phyloP scores from a whole-genome alignment of 2,113 vertebrate genomes.

The Porphyrio hochstetteri region DNA sequence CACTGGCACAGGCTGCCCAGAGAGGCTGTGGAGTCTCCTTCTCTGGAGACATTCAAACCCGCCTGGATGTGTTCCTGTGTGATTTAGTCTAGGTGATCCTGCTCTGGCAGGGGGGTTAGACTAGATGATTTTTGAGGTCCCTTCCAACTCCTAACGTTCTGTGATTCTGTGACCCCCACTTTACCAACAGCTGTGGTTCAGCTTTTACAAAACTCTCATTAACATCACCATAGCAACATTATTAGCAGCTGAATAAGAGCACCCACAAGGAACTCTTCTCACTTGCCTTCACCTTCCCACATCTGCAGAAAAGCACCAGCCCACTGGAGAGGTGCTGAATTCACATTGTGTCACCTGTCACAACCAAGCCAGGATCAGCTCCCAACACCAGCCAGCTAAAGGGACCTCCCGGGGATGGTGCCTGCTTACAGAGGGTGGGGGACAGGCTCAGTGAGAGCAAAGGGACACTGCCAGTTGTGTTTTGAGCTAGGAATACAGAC shows the following conservation, averaged over 20 bases:
- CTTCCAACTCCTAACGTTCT: too few species aligned
- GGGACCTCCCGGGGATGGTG: fast-evolving
- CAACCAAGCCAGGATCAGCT: background rate
- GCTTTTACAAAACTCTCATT: background rate
- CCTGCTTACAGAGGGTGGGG: background rate
- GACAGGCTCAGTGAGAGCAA: background rate
- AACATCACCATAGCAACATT: slow-evolving; percentile 42
- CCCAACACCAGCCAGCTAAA: background rate
- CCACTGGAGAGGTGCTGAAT: background rate
- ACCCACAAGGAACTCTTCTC: background rate
- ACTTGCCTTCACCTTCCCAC: background rate
- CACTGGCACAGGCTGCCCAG: too few species aligned
- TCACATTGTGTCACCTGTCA: background rate
- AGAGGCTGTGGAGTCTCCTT: too few species aligned
- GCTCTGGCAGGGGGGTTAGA: too few species aligned
- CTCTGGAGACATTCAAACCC: too few species aligned
- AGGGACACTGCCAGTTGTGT: background rate
- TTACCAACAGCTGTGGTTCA: background rate
- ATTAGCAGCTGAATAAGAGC: slow-evolving; percentile 13
- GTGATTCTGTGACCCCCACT: background rate
- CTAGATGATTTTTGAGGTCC: too few species aligned
- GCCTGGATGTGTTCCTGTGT: too few species aligned
- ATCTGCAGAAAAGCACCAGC: background rate
- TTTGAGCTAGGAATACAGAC: background rate
- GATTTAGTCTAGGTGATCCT: too few species aligned